phyloP scores from a whole-genome alignment of 2,797 vertebrate genomes.

The Tadarida brasiliensis region DNA sequence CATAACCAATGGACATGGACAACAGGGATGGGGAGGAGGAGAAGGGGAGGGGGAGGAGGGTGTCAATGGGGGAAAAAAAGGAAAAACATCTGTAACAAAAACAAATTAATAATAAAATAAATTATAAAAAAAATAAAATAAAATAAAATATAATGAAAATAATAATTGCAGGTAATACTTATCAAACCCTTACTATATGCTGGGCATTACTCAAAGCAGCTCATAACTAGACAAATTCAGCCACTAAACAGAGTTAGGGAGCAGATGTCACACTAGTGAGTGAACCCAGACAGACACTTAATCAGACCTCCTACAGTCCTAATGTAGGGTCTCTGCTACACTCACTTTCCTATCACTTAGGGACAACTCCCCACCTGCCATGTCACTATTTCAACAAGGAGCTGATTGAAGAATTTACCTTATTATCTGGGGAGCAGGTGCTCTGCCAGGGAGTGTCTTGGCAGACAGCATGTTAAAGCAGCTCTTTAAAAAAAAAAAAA shows the following conservation, averaged over 20 bases:
- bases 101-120: too few species aligned
- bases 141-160: neutral
- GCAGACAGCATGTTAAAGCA: neutral
- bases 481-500: too few species aligned
- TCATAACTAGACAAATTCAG: neutral
- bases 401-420: neutral
- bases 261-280: neutral
- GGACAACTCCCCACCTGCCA: neutral
- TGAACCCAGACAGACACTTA: neutral
- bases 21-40: too few species aligned
- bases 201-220: neutral
- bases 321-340: neutral
- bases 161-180: neutral
- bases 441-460: neutral
- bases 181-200: neutral
- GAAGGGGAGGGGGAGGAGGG: too few species aligned
- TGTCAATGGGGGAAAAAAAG: too few species aligned
- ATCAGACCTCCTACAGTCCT: neutral
- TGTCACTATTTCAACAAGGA: neutral
- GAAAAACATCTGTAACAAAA: too few species aligned
- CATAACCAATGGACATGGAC: too few species aligned
- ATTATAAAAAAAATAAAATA: neutral
- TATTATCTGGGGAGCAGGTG: neutral
- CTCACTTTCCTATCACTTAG: neutral
- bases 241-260: neutral